Evolutionary conservation across 2,888 invertebrate species (phyloP).

Genomic region (Neocrepidodera transversa): DNA sequence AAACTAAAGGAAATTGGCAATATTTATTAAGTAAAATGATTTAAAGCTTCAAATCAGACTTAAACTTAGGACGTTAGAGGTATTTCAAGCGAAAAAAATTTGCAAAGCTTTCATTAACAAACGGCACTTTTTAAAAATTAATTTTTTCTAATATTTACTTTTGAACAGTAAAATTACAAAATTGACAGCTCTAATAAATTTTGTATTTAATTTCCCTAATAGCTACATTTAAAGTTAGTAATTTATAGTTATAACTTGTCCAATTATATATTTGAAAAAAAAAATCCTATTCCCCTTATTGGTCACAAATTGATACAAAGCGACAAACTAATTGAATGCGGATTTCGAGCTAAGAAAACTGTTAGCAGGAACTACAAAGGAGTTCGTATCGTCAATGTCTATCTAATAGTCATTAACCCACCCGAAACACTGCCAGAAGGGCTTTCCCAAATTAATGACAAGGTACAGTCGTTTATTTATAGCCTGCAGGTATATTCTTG

Average conservation of each 20-base stretch:
- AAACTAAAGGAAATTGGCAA: background rate
- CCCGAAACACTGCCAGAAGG: conserved; percentile 47
- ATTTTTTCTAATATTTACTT: too few relatives aligned
- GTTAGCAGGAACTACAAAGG: conserved; percentile 47
- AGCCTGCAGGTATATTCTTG: conserved; percentile 34
- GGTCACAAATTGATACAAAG: conserved; percentile 51
- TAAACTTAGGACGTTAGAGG: too few relatives aligned
- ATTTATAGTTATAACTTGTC: too few relatives aligned
- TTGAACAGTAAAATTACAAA: too few relatives aligned
- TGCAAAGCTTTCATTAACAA: too few relatives aligned
- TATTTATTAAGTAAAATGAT: conserved; percentile 2
- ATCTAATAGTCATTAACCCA: conserved; percentile 50
- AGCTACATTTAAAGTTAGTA: too few relatives aligned
- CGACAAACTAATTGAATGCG: conserved; percentile 52
- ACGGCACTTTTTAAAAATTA: too few relatives aligned
- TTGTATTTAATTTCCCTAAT: too few relatives aligned
- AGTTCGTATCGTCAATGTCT: conserved; percentile 36
- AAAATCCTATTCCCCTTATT: conserved; percentile 20
- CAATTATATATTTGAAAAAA: background rate
- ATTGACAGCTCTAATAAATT: too few relatives aligned
- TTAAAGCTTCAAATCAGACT: too few relatives aligned
- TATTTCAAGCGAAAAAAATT: too few relatives aligned
- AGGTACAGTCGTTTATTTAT: conserved; percentile 41
- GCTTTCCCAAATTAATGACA: conserved; percentile 42
- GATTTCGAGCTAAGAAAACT: conserved; percentile 50